Evolutionary conservation across 2,888 invertebrate species (phyloP).

Genomic region (Theristus sp.): DNA sequence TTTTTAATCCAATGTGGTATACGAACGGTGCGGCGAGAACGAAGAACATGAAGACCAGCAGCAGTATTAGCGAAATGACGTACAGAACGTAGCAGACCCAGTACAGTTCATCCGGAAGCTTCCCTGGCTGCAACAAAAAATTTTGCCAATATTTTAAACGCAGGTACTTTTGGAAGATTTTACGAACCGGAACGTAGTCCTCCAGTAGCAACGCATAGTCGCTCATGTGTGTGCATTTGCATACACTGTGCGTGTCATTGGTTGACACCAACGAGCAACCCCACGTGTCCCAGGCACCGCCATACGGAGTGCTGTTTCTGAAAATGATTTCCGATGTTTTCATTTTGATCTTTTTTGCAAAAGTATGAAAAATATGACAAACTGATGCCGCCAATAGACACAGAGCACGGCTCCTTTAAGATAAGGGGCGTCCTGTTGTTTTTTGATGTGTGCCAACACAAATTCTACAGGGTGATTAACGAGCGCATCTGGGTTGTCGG

Average conservation of each 20-base stretch:
- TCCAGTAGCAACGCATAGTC: conserved; percentile 10
- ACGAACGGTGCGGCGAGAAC: conserved; percentile 4
- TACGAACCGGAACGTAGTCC: conserved; percentile 5
- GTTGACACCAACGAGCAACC: conserved; percentile 5
- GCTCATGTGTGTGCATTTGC: conserved; percentile 8
- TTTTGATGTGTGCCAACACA: neutral
- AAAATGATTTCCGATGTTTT: neutral
- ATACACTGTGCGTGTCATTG: conserved; percentile 8
- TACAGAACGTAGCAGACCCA: conserved; percentile 5
- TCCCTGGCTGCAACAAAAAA: neutral
- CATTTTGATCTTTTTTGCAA: too few relatives aligned
- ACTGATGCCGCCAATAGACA: conserved; percentile 3
- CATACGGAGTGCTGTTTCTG: neutral
- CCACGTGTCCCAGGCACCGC: conserved; percentile 7
- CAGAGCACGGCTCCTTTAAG: conserved; percentile 6
- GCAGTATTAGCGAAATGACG: conserved; percentile 7
- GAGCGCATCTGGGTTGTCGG: neutral
- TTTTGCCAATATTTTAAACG: neutral
- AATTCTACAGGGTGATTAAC: neutral
- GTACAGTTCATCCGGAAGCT: neutral
- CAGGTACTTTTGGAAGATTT: neutral
- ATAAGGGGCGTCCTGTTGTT: neutral
- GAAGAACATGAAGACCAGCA: conserved; percentile 10
- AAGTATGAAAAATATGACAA: too few relatives aligned
- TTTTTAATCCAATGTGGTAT: too few relatives aligned